Conservation (phyloP, 2,888 invertebrate genomes). For the Cyclophora albipunctata region DNA sequence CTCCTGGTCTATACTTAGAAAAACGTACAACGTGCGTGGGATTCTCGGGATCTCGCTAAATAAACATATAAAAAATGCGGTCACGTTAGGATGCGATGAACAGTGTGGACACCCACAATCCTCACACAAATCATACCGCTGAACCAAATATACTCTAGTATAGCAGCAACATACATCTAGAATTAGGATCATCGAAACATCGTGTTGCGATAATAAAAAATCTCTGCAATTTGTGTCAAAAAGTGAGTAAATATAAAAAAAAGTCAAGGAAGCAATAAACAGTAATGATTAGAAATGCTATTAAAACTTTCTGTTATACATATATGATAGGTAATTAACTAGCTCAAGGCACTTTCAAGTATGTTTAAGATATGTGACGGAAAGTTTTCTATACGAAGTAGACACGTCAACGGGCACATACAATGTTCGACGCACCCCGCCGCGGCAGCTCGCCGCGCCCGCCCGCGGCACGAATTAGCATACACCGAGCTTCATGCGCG, state of each 20-base stretch:
- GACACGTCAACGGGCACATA: slow-evolving; percentile 21
- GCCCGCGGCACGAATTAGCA: slow-evolving; percentile 40
- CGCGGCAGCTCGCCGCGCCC: neutral
- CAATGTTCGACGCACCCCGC: slow-evolving; percentile 27
- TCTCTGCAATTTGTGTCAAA: neutral
- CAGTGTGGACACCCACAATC: slow-evolving; percentile 28
- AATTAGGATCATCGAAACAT: too few relatives aligned
- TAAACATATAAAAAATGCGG: slow-evolving; percentile 35
- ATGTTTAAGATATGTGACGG: slow-evolving; percentile 15
- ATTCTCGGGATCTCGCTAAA: slow-evolving; percentile 46
- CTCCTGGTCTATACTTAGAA: slow-evolving; percentile 50
- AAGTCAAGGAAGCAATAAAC: slow-evolving; percentile 5
- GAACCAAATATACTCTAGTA: too few relatives aligned
- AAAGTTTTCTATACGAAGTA: slow-evolving; percentile 6
- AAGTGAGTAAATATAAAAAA: neutral
- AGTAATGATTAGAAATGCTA: slow-evolving; percentile 12
- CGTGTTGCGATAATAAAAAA: neutral
- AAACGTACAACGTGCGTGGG: slow-evolving; percentile 41
- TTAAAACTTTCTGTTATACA: slow-evolving; percentile 17
- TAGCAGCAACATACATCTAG: too few relatives aligned
- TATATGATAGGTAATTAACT: slow-evolving; percentile 15
- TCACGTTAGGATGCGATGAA: slow-evolving; percentile 26
- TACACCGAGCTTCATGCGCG: slow-evolving; percentile 25
- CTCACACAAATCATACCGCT: too few relatives aligned
- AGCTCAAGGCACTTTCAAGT: slow-evolving; percentile 12